Evolutionary conservation across 1,140 invertebrate species (phyloP), one percentile per base, ranked within the genome.

Genomic region (Wasmannia auropunctata): DNA sequence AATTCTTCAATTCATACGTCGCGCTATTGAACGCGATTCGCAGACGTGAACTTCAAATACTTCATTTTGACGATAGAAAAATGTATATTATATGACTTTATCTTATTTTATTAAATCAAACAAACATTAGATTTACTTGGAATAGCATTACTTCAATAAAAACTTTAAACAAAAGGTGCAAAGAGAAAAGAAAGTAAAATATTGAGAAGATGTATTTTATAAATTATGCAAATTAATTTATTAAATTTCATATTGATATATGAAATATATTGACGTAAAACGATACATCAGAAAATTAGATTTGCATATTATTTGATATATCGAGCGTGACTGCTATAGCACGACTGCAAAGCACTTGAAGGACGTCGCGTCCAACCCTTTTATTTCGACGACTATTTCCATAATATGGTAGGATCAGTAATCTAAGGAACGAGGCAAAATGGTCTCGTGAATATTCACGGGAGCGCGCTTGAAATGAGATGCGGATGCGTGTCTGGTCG

Each of bases 371-470:
- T 16, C 8, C 11, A 3, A 8, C 4, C 88, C 76, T 51, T 87
- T 85, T 88, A 87, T 92, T 79, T 67, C 86, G 34, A 76, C 75
- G 69, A 88, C 85, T 88, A 88, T 25, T 91, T 91, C 63, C 81
- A 91, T 72, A 88, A 65, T 88, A 63, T 5, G 22, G 72, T 31
- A 40, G 25, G 43, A 72, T 86, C 85, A 85, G 86, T 90, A 91
- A 91, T 93, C 88, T 88, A 84, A 77, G 72, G 80, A 90, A 87
- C 87, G 65, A 86, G 80, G 74, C 67, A 81, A 88, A 91, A 91
- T 92, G 79, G 81, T 88, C 92, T 93, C 90, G 88, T 93, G 93
- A 93, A 93, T 93, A 93, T 93, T 93, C 91, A 93, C 88, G 83
- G 86, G 87, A 88, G 76, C 54, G 67, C 46, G 40, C 40, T 72